Conservation (phyloP, 2,113 vertebrate genomes). For the Cygnus buccinator region DNA sequence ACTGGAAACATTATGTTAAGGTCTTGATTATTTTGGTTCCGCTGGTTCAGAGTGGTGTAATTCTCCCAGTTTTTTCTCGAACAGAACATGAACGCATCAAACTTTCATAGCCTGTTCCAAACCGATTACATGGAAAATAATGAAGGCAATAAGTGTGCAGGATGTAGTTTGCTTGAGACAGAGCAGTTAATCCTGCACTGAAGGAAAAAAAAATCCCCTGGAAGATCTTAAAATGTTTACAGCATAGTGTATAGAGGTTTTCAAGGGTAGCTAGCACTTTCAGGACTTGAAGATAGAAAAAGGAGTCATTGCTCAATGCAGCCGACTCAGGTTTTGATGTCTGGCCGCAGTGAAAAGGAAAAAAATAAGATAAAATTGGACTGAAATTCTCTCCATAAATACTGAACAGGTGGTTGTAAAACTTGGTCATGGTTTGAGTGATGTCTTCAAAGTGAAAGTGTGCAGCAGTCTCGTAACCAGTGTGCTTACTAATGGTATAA, state of each 20-base stretch:
- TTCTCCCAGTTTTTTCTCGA: constrained; percentile 8
- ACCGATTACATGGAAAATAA: constrained; percentile 17
- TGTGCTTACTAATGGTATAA: constrained; percentile 41
- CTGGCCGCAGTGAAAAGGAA: constrained; percentile 5
- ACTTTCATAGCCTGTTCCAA: constrained; percentile 39
- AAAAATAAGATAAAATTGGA: background rate
- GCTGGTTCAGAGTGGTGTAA: constrained; percentile 25
- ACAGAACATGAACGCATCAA: constrained; percentile 29
- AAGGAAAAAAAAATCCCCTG: background rate
- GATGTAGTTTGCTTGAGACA: constrained; percentile 43
- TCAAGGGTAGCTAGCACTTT: background rate
- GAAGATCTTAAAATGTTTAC: constrained; percentile 5
- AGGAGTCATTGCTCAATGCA: background rate
- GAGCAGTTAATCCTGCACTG: background rate
- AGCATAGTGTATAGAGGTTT: background rate
- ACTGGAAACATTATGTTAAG: constrained; percentile 52
- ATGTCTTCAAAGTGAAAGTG: constrained; percentile 1
- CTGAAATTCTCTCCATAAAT: background rate
- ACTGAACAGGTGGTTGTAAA: constrained; percentile 6
- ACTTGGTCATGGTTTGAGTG: constrained; percentile 8
- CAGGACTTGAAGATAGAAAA: background rate
- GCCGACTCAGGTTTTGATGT: background rate
- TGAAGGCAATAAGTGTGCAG: background rate
- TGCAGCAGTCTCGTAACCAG: background rate
- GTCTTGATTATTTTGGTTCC: constrained; percentile 45